Percentiles rank a stretch among this genome's conserved stretches.
phyloP scores from a whole-genome alignment of 2,113 vertebrate species.

The Ariopsis seemanni region DNA sequence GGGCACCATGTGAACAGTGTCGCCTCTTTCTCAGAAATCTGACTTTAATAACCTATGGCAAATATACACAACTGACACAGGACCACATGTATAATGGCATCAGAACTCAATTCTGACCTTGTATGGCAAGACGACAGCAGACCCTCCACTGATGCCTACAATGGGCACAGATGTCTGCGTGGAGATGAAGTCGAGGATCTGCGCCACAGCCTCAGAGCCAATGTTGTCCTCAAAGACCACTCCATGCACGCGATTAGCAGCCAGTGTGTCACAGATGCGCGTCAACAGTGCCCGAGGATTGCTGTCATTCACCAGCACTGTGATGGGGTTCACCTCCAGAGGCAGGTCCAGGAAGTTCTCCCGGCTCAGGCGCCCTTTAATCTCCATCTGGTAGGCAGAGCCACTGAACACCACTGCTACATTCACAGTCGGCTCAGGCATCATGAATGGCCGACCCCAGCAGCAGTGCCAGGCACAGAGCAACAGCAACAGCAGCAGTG shows the following conservation, averaged over 20 bases:
- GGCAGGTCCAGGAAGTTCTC: constrained; percentile 93
- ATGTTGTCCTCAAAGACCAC: constrained; percentile 95
- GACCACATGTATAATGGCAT: not conserved
- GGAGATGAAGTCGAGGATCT: constrained; percentile 96
- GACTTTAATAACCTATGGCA: not conserved
- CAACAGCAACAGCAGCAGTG: constrained; percentile 69
- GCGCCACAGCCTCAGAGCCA: constrained; percentile 88
- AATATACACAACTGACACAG: not conserved
- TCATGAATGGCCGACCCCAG: constrained; percentile 68
- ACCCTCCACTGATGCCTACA: constrained; percentile 94
- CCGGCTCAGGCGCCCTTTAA: constrained; percentile 83
- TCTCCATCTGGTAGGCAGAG: constrained; percentile 81
- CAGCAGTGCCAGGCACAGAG: constrained; percentile 70
- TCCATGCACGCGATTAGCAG: constrained; percentile 83
- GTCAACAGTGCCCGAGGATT: constrained; percentile 92
- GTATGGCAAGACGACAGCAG: constrained; percentile 89
- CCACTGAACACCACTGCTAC: constrained; percentile 90
- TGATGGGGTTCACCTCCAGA: constrained; percentile 88
- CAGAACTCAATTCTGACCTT: constrained; percentile 78
- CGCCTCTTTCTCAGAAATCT: not conserved
- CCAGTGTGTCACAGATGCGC: constrained; percentile 87
- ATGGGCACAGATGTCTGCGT: constrained; percentile 90
- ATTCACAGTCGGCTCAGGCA: constrained; percentile 69
- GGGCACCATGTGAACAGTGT: not conserved
- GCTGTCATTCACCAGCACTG: constrained; percentile 89